Conservation (phyloP, 2,888 invertebrate species). For the Poecilus cupreus region DNA sequence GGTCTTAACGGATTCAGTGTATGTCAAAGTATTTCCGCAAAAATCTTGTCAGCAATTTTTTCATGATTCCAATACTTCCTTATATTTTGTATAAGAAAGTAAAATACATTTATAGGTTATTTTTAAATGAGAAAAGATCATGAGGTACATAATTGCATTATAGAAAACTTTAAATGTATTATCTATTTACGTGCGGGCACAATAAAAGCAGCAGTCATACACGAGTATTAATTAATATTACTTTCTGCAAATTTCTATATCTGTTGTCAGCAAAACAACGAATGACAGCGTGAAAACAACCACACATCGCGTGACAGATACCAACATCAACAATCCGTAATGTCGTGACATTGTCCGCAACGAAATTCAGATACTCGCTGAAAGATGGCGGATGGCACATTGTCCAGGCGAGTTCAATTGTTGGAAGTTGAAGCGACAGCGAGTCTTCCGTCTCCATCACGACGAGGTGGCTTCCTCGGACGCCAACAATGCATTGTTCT, state of each 20-base stretch:
- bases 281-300: slow-evolving; percentile 43
- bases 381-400: slow-evolving; percentile 46
- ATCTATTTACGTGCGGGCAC: slow-evolving; percentile 14
- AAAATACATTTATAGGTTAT: not conserved
- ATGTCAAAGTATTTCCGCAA: too few species aligned
- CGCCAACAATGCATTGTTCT: slow-evolving; percentile 16
- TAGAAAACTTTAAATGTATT: slow-evolving; percentile 24
- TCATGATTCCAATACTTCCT: too few species aligned
- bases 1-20: too few species aligned
- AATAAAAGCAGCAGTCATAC: not conserved
- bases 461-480: not conserved
- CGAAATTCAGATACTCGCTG: slow-evolving; percentile 35
- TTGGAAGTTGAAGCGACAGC: slow-evolving; percentile 51
- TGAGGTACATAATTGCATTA: slow-evolving; percentile 21
- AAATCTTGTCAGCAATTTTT: too few species aligned
- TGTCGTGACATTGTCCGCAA: slow-evolving; percentile 45
- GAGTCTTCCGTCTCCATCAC: slow-evolving; percentile 44
- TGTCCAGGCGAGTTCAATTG: slow-evolving; percentile 50
- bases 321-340: slow-evolving; percentile 24
- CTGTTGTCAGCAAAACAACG: slow-evolving; percentile 36
- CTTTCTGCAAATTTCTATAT: slow-evolving; percentile 25
- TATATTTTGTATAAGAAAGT: too few species aligned
- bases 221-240: slow-evolving; percentile 34
- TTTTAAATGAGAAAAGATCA: slow-evolving; percentile 5
- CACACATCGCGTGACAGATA: slow-evolving; percentile 18